Conservation (phyloP, 53 echinoderm and acorn worm species). For the Apostichopus leukothele region DNA sequence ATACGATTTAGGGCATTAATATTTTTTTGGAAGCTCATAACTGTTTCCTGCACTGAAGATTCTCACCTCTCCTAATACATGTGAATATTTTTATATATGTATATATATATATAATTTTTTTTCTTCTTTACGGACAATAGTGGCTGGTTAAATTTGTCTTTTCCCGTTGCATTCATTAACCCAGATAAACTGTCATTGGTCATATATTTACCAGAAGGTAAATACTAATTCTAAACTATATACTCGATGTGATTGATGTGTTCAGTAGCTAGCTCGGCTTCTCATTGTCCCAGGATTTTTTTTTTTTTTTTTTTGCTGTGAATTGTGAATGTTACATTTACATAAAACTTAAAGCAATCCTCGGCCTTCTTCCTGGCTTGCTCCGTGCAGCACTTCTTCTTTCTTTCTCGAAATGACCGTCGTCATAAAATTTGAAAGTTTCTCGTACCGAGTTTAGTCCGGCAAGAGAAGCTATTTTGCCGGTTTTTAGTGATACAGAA, state of each 20-base stretch:
- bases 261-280: slow-evolving; percentile 6
- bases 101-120: too few species aligned
- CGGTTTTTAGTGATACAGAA: background rate
- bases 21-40: too few species aligned
- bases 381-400: background rate
- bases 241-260: slow-evolving; percentile 9
- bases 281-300: background rate
- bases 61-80: too few species aligned
- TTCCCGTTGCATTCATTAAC: slow-evolving; percentile 20
- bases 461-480: too few species aligned
- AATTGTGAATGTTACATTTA: background rate
- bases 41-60: too few species aligned
- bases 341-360: background rate
- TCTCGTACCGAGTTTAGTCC: too few species aligned
- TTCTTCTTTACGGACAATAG: too few species aligned
- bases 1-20: too few species aligned
- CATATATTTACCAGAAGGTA: slow-evolving; percentile 36
- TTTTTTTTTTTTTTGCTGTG: background rate
- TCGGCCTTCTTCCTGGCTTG: background rate
- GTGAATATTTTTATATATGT: too few species aligned
- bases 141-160: background rate
- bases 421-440: too few species aligned
- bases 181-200: slow-evolving; percentile 32
- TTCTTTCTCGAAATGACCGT: too few species aligned
- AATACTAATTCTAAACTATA: slow-evolving; percentile 4